These are phyloP conservation scores for Collichthys lucidus DNA, from an alignment of 2,113 vertebrate species.

Conservation along the genomic window DNA sequence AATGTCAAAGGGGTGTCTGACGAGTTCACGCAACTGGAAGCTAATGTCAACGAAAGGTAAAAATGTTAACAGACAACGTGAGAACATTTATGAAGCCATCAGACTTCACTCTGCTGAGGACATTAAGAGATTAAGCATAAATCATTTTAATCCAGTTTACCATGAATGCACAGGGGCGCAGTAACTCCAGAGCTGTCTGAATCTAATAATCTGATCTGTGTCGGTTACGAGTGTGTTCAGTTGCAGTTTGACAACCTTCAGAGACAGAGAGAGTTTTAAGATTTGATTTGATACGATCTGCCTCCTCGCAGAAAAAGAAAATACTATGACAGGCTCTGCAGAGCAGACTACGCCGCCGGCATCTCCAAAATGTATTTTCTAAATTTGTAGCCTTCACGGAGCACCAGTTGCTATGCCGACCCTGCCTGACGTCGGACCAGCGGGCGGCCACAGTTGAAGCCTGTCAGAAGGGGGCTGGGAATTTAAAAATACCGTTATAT, in stretches of 20 bases:
- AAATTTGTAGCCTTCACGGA: conserved; percentile 39
- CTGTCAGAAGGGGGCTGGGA: conserved; percentile 35
- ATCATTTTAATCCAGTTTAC: neutral
- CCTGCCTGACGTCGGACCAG: conserved; percentile 23
- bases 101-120: no score
- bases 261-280: neutral
- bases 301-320: neutral
- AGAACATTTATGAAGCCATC: neutral
- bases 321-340: conserved; percentile 8
- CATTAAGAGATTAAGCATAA: neutral
- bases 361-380: conserved; percentile 53
- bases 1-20: conserved; percentile 87
- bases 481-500: conserved; percentile 55
- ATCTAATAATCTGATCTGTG: neutral
- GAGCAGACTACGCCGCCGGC: neutral
- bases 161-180: conserved; percentile 35
- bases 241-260: neutral
- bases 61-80: neutral
- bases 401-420: conserved; percentile 67
- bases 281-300: neutral
- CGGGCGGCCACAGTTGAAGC: conserved; percentile 28
- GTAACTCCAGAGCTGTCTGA: conserved; percentile 2
- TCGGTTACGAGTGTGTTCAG: neutral
- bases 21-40: conserved; percentile 89
- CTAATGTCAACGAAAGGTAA: conserved; percentile 89